Percentiles rank a stretch among this genome's conserved stretches.
Evolutionary conservation across 1,140 invertebrate genomes (phyloP).

Genomic region (Drosophila auraria): DNA sequence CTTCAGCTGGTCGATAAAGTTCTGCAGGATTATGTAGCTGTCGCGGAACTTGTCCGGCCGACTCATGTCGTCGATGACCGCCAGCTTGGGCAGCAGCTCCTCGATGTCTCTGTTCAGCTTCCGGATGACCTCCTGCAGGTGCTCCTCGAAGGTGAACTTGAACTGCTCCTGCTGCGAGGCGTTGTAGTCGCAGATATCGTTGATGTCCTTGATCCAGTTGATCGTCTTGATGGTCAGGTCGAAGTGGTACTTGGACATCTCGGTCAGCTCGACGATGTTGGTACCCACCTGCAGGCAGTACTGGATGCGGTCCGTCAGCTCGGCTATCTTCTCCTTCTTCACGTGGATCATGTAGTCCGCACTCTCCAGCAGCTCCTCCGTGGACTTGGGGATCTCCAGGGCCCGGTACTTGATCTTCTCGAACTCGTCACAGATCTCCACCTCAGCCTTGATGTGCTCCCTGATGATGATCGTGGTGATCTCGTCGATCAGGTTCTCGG

Average conservation of each 20-base stretch:
- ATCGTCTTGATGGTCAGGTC: conserved; percentile 89
- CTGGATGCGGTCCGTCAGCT: conserved; percentile 88
- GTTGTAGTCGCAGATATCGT: conserved; percentile 90
- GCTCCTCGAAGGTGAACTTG: conserved; percentile 93
- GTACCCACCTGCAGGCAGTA: conserved; percentile 88
- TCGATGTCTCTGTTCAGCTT: conserved; percentile 89
- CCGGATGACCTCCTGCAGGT: conserved; percentile 88
- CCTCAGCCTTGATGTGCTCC: conserved; percentile 87
- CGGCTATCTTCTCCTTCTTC: conserved; percentile 87
- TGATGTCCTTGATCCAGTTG: conserved; percentile 90
- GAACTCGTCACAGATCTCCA: conserved; percentile 88
- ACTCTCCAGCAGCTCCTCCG: conserved; percentile 90
- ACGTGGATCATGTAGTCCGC: conserved; percentile 89
- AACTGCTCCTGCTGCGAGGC: conserved; percentile 91
- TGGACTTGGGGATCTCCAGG: conserved; percentile 88
- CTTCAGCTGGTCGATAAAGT: conserved; percentile 90
- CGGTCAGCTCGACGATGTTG: conserved; percentile 89
- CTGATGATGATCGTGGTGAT: conserved; percentile 86
- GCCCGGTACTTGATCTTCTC: conserved; percentile 87
- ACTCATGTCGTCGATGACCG: conserved; percentile 90
- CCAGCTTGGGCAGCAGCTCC: conserved; percentile 89
- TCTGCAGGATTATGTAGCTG: conserved; percentile 90
- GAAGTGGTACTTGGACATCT: conserved; percentile 88
- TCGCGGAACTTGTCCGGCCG: conserved; percentile 88
- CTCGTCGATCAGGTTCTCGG: conserved; percentile 84